These are phyloP conservation scores for Macroramphosus scolopax DNA, from an alignment of 2,797 vertebrate species.

Conservation along the genomic window DNA sequence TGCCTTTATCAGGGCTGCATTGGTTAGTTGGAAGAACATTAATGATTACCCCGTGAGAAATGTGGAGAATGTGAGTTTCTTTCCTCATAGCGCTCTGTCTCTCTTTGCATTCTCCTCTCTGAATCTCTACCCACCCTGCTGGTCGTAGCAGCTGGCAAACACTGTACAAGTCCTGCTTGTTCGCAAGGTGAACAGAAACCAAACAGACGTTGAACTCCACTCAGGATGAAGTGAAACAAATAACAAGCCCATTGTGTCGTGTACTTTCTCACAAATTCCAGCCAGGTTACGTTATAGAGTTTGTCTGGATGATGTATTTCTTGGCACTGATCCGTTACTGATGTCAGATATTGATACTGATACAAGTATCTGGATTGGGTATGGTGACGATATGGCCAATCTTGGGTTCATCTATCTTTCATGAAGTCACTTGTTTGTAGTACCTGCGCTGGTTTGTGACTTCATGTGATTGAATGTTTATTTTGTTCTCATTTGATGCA, in stretches of 20 bases:
- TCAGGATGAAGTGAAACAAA: conserved; percentile 26
- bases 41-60: conserved; percentile 70
- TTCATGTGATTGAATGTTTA: too few relatives aligned
- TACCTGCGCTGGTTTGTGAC: too few relatives aligned
- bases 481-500: too few relatives aligned
- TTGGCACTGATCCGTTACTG: too few relatives aligned
- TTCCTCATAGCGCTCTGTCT: conserved; percentile 34
- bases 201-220: conserved; percentile 29
- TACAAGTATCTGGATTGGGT: too few relatives aligned
- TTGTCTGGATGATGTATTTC: conserved; percentile 2
- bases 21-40: conserved; percentile 49
- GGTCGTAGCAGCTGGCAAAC: conserved; percentile 53
- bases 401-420: too few relatives aligned
- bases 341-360: too few relatives aligned
- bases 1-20: conserved; percentile 25
- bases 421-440: too few relatives aligned
- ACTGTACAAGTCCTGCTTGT: conserved; percentile 18
- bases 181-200: conserved; percentile 43
- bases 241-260: conserved; percentile 12
- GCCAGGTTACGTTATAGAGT: conserved; percentile 11
- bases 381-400: too few relatives aligned
- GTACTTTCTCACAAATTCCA: conserved; percentile 48
- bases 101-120: conserved; percentile 35
- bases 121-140: conserved; percentile 39
- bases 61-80: conserved; percentile 67